These are phyloP conservation scores for Scytalopus superciliaris DNA, from an alignment of 2,113 vertebrate genomes.

Conservation along the genomic window DNA sequence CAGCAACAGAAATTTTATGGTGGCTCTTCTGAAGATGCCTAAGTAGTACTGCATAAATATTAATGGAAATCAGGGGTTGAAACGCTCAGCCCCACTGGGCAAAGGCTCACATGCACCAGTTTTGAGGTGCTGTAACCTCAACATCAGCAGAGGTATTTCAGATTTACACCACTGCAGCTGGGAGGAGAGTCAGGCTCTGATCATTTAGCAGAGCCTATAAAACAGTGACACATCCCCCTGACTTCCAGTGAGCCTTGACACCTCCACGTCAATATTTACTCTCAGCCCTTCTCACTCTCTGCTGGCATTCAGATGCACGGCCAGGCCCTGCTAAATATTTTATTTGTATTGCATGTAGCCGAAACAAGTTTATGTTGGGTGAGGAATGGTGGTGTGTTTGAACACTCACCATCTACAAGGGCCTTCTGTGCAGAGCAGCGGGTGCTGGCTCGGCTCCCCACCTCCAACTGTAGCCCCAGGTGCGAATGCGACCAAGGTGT, in stretches of 20 bases:
- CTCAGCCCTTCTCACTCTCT: background rate
- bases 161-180: background rate
- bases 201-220: background rate
- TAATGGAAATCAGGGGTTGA: background rate
- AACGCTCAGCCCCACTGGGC: background rate
- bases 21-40: background rate
- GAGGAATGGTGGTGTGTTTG: background rate
- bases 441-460: fast-evolving
- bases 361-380: background rate
- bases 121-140: background rate
- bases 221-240: background rate
- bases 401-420: background rate
- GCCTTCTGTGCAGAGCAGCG: background rate
- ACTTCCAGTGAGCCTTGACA: background rate
- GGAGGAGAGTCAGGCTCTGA: background rate
- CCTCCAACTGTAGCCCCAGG: background rate
- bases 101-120: background rate
- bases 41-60: background rate
- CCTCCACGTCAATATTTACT: background rate
- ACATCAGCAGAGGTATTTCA: background rate
- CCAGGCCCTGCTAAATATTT: background rate
- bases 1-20: background rate
- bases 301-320: background rate
- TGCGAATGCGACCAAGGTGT: background rate
- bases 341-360: background rate